Base-by-base conservation (phyloP, 2,113 vertebrate species). In the Gymnocephalus cernua region DNA sequence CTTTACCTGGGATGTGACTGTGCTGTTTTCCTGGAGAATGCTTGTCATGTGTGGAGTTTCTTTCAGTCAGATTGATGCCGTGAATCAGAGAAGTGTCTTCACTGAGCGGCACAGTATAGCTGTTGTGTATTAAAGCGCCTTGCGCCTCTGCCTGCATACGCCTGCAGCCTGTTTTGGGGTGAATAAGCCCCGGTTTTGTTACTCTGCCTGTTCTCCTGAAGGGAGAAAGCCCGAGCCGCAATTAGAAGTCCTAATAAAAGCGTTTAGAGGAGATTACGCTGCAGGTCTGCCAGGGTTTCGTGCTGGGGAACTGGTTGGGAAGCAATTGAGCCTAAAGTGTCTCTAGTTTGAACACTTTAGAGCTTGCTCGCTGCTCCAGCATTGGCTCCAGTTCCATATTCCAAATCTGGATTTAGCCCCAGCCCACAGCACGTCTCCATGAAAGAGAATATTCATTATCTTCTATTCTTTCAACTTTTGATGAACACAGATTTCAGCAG, bases 191-290 rank as follows among this genome's bases (percentile, higher is more conserved):
- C 45, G 29, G 72, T 89, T 93, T 90, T 92, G 87, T 88, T 83
- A 80, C 79, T 77, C 64, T 87, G 86, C 88, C 80, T 78, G 77
- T 77, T 80, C 75, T 90, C 83, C 86, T 92, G 75, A 66, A 92
- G 88, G 74, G 83, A 81, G 62, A 80, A 88, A 91, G 81, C 74
- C 85, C 58, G 54, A 88, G 80, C 80, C 58, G 85, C 89, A 93
- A 93, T 93, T 93, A 91, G 68, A 91, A 83, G 86, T 89, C 89
- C 89, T 94, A 93, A 94, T 94, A 93, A 93, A 92, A 90, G 87
- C 71, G 21, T 94, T 94, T 86, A 89, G 86, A 83, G 88, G 72
- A 85, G 91, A 94, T 94, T 92, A 94, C 48, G 25, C 84, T 48
- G 73, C 83, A 91, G 85, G 86, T 93, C 82, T 90, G 90, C 85